Evolutionary conservation across 2,113 vertebrate species (phyloP).

Genomic region (Pygoscelis antarcticus): DNA sequence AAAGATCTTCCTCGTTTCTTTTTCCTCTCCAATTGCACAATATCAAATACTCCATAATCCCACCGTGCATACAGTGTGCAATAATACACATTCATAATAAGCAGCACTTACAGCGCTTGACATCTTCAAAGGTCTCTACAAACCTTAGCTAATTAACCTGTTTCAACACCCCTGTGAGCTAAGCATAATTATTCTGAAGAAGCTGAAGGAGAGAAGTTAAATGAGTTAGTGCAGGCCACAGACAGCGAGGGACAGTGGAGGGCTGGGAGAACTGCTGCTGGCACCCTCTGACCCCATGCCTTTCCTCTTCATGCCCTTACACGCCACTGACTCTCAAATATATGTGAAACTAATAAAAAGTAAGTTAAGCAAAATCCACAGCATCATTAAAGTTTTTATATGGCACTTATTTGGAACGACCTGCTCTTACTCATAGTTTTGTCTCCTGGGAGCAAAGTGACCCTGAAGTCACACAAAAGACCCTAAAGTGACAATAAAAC

Average conservation of each 20-base stretch:
- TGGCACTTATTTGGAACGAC: not conserved
- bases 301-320: not conserved
- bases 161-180: slow-evolving; percentile 1
- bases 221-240: not conserved
- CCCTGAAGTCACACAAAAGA: not conserved
- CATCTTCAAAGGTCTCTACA: slow-evolving; percentile 23
- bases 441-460: not conserved
- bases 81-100: not conserved
- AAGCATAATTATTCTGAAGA: not conserved
- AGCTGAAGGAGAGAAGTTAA: not conserved
- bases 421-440: not conserved
- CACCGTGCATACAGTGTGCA: not conserved
- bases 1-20: not conserved
- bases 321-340: not conserved
- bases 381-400: not conserved
- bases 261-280: not conserved
- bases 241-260: not conserved
- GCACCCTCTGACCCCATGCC: not conserved
- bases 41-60: not conserved
- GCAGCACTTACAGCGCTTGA: not conserved
- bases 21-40: not conserved
- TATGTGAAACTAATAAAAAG: not conserved
- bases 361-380: not conserved
- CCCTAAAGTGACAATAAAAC: not conserved
- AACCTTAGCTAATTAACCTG: slow-evolving; percentile 11